Percentiles rank a stretch among this genome's conserved stretches.
Evolutionary conservation across 2,113 vertebrate species (phyloP).

Genomic region (Mirza zaza): DNA sequence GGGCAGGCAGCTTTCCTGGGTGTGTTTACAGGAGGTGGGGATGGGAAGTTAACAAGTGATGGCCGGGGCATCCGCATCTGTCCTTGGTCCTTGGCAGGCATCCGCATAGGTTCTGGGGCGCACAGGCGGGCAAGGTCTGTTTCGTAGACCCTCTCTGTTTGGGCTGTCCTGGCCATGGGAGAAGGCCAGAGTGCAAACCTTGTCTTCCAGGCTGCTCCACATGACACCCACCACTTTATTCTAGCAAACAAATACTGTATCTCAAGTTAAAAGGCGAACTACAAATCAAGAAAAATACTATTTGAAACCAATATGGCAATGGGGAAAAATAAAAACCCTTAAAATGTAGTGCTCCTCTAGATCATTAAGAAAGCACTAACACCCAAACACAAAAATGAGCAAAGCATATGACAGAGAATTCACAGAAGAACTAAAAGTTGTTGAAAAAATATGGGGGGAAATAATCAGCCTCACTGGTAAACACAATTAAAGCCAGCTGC

Average conservation of each 20-base stretch:
- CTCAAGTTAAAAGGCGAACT: conserved; percentile 10
- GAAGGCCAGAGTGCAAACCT: not conserved
- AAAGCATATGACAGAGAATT: not conserved
- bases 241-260: not conserved
- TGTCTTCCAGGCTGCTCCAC: not conserved
- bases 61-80: not conserved
- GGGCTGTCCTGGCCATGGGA: accelerated
- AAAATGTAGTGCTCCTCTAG: not conserved
- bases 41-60: not conserved
- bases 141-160: not conserved
- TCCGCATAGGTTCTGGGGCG: not conserved
- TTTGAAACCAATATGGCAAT: conserved; percentile 18
- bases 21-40: not conserved
- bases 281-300: not conserved
- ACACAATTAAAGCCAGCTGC: not conserved
- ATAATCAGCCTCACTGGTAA: not conserved
- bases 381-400: not conserved
- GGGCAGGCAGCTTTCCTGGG: not conserved
- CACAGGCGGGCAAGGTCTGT: not conserved
- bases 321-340: not conserved
- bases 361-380: conserved; percentile 8
- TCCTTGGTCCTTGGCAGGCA: not conserved
- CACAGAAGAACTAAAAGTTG: not conserved
- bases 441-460: not conserved
- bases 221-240: not conserved